Evolutionary conservation across 2,797 vertebrate species (phyloP).

Genomic region (Gila robusta): DNA sequence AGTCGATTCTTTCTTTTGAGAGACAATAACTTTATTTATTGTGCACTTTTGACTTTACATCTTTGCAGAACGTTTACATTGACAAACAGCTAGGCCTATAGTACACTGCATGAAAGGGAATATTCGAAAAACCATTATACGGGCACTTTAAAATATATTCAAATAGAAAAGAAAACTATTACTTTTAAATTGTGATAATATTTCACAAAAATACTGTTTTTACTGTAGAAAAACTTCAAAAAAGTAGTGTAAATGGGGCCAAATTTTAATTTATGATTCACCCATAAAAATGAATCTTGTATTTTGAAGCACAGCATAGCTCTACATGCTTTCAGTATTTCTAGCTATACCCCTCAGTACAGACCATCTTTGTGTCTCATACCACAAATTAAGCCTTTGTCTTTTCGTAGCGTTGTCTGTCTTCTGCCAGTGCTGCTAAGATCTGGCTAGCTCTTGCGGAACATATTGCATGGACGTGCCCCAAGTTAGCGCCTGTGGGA

Average conservation of each 20-base stretch:
- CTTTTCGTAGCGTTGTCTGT: conserved; percentile 37
- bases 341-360: not conserved
- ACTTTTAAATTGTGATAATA: not conserved
- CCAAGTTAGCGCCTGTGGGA: conserved; percentile 44
- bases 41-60: no score
- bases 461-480: conserved; percentile 60
- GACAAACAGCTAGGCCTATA: no score
- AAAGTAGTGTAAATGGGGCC: not conserved
- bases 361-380: conserved; percentile 36
- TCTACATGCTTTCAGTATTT: conserved; percentile 4
- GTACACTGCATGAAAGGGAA: no score
- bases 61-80: no score
- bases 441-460: conserved; percentile 46
- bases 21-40: no score
- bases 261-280: not conserved
- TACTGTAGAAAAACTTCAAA: not conserved
- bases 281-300: not conserved
- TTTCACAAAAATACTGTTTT: not conserved
- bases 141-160: not conserved
- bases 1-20: no score
- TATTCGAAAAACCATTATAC: no score
- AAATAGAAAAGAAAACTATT: not conserved
- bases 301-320: not conserved
- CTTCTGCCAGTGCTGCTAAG: conserved; percentile 31
- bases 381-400: conserved; percentile 47